Conservation (phyloP, 1,140 invertebrate genomes). For the Zaprionus tsacasi region DNA sequence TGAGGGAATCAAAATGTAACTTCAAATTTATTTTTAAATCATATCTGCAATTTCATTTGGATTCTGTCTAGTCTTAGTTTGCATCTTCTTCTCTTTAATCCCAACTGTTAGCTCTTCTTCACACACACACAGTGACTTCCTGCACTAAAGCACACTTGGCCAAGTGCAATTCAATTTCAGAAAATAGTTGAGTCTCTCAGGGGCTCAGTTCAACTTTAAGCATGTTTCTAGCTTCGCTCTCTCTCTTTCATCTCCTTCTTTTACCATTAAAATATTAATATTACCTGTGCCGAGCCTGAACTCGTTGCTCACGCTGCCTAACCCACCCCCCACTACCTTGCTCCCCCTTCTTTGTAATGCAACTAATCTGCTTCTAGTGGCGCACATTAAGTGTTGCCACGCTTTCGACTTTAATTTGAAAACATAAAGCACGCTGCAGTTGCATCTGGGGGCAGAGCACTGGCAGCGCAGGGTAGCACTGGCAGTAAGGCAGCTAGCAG, state of each 20-base stretch:
- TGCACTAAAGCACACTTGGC: background rate
- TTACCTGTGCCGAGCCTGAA: conserved; percentile 15
- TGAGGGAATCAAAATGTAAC: too few species aligned
- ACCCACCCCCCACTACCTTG: too few species aligned
- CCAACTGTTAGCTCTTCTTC: background rate
- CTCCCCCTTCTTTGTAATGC: conserved; percentile 57
- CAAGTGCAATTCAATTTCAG: conserved; percentile 43
- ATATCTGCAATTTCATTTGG: background rate
- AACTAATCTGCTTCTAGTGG: conserved; percentile 82
- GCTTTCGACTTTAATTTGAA: conserved; percentile 82
- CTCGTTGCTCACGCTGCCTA: background rate
- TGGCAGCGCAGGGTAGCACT: background rate
- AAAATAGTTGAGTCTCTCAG: conserved; percentile 5
- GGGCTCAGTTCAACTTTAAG: conserved; percentile 24
- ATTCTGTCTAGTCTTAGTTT: conserved; percentile 13
- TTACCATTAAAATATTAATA: conserved; percentile 72
- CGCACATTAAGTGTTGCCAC: conserved; percentile 82
- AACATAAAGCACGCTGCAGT: conserved; percentile 67
- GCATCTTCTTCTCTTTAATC: background rate
- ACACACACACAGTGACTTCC: background rate
- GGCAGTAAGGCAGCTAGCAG: background rate
- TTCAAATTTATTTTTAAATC: conserved; percentile 4
- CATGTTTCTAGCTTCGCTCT: background rate
- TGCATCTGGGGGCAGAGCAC: conserved; percentile 5
- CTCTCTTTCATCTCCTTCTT: background rate